Conservation (phyloP, 2,797 vertebrate species). For the Coluber constrictor region DNA sequence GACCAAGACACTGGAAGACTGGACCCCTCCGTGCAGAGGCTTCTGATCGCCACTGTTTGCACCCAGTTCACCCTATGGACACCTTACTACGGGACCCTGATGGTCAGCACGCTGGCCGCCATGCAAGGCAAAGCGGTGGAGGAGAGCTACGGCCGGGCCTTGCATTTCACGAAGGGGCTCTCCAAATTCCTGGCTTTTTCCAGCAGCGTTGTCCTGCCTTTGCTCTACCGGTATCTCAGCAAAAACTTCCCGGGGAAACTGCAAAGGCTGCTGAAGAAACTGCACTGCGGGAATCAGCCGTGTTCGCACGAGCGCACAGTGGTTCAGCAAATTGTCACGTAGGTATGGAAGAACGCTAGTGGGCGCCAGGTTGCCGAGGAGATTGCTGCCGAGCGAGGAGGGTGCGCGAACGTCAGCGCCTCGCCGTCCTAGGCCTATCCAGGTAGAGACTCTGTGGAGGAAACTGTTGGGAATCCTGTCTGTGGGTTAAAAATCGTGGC, state of each 20-base stretch:
- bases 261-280: constrained; percentile 81
- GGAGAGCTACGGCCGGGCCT: constrained; percentile 66
- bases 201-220: constrained; percentile 89
- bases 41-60: constrained; percentile 89
- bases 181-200: constrained; percentile 89
- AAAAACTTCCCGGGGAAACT: constrained; percentile 89
- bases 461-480: constrained; percentile 32
- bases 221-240: constrained; percentile 91
- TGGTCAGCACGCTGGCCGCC: constrained; percentile 83
- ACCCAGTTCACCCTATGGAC: constrained; percentile 93
- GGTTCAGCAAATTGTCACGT: constrained; percentile 86
- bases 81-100: constrained; percentile 88
- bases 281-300: constrained; percentile 80
- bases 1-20: constrained; percentile 87
- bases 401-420: constrained; percentile 19
- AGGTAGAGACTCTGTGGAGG: constrained; percentile 12
- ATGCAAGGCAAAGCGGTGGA: constrained; percentile 67
- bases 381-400: neutral
- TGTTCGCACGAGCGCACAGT: constrained; percentile 82
- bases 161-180: constrained; percentile 81
- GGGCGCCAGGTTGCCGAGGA: constrained; percentile 6
- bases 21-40: constrained; percentile 88
- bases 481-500: constrained; percentile 17
- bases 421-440: constrained; percentile 38
- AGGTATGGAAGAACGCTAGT: constrained; percentile 24